These are phyloP conservation scores for Balaenoptera acutorostrata DNA, from an alignment of 2,113 vertebrate genomes.

Conservation along the genomic window DNA sequence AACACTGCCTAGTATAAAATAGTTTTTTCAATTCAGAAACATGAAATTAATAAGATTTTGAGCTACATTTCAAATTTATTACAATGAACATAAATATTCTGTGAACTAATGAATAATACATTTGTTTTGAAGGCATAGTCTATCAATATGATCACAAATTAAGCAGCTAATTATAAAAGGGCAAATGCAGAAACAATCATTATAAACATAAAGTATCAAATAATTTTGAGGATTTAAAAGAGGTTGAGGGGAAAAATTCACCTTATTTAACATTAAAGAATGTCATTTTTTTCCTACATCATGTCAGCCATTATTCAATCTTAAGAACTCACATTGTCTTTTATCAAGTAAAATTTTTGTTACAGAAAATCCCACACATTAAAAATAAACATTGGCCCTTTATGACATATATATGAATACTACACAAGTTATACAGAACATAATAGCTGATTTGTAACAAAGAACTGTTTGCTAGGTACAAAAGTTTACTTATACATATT, in stretches of 20 bases:
- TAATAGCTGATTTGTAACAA: conserved; percentile 53
- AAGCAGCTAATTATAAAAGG: conserved; percentile 46
- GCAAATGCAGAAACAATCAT: conserved; percentile 54
- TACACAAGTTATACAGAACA: conserved; percentile 53
- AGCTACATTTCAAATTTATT: conserved; percentile 55
- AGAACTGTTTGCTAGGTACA: conserved; percentile 14
- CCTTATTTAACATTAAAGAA: conserved; percentile 34
- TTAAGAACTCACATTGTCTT: conserved; percentile 42
- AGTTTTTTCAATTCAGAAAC: conserved; percentile 61
- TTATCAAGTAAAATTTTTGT: conserved; percentile 37
- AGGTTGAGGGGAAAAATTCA: background rate
- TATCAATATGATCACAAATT: conserved; percentile 44
- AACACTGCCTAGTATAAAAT: background rate
- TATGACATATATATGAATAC: conserved; percentile 27
- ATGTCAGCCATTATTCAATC: conserved; percentile 21
- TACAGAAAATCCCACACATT: conserved; percentile 56
- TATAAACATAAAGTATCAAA: conserved; percentile 26
- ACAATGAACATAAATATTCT: conserved; percentile 45
- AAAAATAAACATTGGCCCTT: conserved; percentile 39
- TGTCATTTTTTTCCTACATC: conserved; percentile 14
- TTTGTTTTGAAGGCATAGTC: conserved; percentile 44
- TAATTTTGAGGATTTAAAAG: conserved; percentile 46
- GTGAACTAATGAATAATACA: conserved; percentile 42
- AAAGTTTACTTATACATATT: conserved; percentile 50
- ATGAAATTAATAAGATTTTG: conserved; percentile 71